phyloP scores from a whole-genome alignment of 2,888 invertebrate genomes.

The Platycheirus rosarum region DNA sequence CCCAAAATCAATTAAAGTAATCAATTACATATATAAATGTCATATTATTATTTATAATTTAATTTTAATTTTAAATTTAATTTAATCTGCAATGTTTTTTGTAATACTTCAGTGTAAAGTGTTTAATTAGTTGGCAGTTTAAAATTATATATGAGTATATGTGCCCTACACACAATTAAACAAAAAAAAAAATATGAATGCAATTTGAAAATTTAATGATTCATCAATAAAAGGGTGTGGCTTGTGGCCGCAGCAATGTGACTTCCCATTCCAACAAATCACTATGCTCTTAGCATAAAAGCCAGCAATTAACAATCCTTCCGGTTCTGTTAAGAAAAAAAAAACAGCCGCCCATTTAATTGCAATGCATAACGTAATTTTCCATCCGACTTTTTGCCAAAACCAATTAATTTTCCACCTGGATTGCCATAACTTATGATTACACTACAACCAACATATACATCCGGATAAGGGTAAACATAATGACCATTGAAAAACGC shows the following conservation, averaged over 20 bases:
- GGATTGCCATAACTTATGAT: slow-evolving; percentile 37
- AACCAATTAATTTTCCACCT: slow-evolving; percentile 29
- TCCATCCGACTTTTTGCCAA: slow-evolving; percentile 29
- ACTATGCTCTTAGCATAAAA: neutral
- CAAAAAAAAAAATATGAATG: neutral
- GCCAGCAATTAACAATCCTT: neutral
- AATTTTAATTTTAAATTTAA: too few relatives aligned
- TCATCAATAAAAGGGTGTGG: slow-evolving; percentile 17
- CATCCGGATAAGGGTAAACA: neutral
- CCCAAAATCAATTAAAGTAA: too few relatives aligned
- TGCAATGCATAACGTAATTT: slow-evolving; percentile 23
- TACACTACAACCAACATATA: neutral
- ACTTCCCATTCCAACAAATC: neutral
- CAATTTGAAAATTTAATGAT: slow-evolving; percentile 5
- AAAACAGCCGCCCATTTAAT: slow-evolving; percentile 2
- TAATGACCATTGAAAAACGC: slow-evolving; percentile 15
- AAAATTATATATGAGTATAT: neutral
- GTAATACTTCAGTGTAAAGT: neutral
- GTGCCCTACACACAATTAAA: neutral
- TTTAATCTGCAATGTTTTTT: too few relatives aligned
- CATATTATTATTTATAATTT: too few relatives aligned
- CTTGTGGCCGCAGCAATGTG: too few relatives aligned
- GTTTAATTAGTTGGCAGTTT: neutral
- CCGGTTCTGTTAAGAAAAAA: neutral
- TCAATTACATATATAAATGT: too few relatives aligned